Conservation (phyloP, 2,888 invertebrate genomes). For the Dryocosmus kuriphilus region DNA sequence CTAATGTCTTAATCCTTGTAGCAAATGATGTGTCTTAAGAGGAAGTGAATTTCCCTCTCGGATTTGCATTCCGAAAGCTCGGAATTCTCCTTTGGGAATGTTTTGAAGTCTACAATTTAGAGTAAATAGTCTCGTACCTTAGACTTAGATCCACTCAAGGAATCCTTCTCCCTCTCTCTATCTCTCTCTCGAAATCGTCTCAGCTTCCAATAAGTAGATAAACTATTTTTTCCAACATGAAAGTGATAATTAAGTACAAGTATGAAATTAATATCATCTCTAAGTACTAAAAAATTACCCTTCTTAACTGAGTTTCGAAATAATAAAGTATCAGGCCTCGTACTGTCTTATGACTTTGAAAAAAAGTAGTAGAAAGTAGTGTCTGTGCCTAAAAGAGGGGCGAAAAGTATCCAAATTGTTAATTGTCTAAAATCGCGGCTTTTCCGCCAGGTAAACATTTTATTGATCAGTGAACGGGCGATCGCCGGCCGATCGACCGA, state of each 20-base stretch:
- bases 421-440: no score
- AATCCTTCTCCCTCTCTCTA: not conserved
- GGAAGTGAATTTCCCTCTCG: conserved; percentile 19
- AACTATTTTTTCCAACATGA: not conserved
- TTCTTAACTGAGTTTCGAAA: not conserved
- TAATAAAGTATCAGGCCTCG: no score
- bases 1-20: conserved; percentile 14
- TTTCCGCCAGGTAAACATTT: no score
- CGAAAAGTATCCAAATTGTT: no score
- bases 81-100: conserved; percentile 22
- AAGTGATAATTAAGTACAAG: not conserved
- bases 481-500: no score
- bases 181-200: not conserved
- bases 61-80: conserved; percentile 27
- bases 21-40: conserved; percentile 26
- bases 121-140: not conserved
- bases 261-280: not conserved
- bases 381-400: no score
- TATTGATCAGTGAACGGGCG: no score
- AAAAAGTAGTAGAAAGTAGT: no score
- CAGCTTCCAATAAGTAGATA: not conserved
- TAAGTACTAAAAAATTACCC: not conserved
- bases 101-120: not conserved
- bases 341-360: no score
- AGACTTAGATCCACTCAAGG: not conserved